Percentiles rank a stretch among this genome's conserved stretches.
Conservation (phyloP, 1,140 invertebrate genomes). For the Pseudomyrmex flavicornis region DNA sequence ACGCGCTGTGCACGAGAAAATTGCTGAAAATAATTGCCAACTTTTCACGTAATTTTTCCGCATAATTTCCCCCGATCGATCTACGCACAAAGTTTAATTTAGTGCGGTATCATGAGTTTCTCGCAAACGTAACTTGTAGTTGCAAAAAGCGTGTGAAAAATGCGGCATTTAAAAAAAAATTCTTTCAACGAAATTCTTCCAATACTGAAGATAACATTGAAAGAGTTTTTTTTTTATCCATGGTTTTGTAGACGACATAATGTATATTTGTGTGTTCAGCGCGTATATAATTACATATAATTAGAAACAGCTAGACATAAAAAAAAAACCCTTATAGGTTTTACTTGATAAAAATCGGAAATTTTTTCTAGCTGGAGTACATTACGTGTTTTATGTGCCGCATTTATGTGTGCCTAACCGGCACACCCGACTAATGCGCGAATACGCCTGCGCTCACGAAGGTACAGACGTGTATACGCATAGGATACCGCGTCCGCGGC, state of each 20-base stretch:
- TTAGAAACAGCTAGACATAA: not conserved
- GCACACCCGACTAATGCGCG: slow-evolving; percentile 63
- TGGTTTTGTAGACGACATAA: not conserved
- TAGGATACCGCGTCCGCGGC: slow-evolving; percentile 58
- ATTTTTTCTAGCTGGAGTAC: slow-evolving; percentile 60
- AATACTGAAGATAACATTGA: not conserved
- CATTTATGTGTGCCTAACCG: slow-evolving; percentile 68
- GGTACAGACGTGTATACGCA: slow-evolving; percentile 47
- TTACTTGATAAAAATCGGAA: slow-evolving; percentile 7
- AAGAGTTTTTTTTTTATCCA: not conserved
- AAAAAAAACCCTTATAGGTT: too few relatives aligned
- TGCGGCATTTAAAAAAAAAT: too few relatives aligned
- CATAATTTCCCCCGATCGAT: not conserved
- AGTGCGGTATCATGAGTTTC: not conserved
- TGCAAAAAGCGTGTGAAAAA: too few relatives aligned
- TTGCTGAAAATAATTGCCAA: not conserved
- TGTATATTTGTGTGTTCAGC: too few relatives aligned
- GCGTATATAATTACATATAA: not conserved
- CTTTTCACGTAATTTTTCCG: not conserved
- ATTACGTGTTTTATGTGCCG: slow-evolving; percentile 64
- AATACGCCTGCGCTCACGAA: not conserved
- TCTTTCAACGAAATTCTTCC: not conserved
- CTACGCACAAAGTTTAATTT: not conserved
- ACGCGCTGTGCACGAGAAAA: not conserved
- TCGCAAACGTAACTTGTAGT: not conserved